phyloP scores from a whole-genome alignment of 2,888 invertebrate genomes.

The Melangyna quadrimaculata region DNA sequence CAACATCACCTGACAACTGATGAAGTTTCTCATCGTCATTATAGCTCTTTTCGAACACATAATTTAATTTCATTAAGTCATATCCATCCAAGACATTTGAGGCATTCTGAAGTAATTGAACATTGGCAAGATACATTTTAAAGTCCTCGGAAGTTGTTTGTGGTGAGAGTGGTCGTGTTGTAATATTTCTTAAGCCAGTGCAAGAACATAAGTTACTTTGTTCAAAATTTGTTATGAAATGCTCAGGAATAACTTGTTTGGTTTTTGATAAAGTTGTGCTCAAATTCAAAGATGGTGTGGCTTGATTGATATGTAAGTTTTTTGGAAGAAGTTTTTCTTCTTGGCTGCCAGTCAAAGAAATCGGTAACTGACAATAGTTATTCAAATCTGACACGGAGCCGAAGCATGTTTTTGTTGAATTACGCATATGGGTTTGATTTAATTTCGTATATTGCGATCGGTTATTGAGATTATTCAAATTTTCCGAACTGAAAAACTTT shows the following conservation, averaged over 20 bases:
- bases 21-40: constrained; percentile 62
- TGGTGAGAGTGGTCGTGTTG: constrained; percentile 85
- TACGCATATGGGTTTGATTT: constrained; percentile 75
- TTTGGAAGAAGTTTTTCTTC: constrained; percentile 8
- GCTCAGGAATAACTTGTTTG: constrained; percentile 16
- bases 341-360: constrained; percentile 33
- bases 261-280: constrained; percentile 1
- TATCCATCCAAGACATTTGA: constrained; percentile 85
- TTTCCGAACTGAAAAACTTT: constrained; percentile 81
- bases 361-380: constrained; percentile 72
- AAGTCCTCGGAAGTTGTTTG: constrained; percentile 87
- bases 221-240: constrained; percentile 70
- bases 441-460: constrained; percentile 77
- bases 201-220: constrained; percentile 79
- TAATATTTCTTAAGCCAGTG: constrained; percentile 82
- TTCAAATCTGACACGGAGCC: constrained; percentile 81
- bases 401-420: constrained; percentile 78
- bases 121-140: constrained; percentile 86
- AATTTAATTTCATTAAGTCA: constrained; percentile 84
- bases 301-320: constrained; percentile 17
- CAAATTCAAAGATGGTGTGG: background rate
- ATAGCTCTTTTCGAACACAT: constrained; percentile 83
- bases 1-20: constrained; percentile 59
- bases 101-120: constrained; percentile 88
- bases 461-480: constrained; percentile 74